Evolutionary conservation across 2,888 invertebrate species (phyloP), one percentile per base, ranked within the genome.

Genomic region (Netelia inedita): DNA sequence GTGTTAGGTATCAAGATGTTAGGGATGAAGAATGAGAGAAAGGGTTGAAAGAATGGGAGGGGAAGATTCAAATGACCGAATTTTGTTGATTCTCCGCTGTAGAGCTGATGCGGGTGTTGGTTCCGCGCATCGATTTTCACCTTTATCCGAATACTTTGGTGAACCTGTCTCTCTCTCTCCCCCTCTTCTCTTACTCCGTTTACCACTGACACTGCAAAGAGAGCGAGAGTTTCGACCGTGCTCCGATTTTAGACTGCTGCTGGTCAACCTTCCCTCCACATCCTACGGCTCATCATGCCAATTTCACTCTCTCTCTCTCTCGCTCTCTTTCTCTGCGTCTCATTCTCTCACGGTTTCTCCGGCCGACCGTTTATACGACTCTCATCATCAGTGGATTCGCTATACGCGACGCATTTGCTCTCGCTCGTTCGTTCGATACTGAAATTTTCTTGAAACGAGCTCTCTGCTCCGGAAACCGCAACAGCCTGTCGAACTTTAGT

Each of bases 111-210:
- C 68, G 46, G 63, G 43, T 75, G 50, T 76, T 43, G 71, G 46
- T 73, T 72, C 59, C 81, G 41, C 66, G 69, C 78, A 85, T 85
- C 78, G 85, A 79, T 85, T 85, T 85, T 82, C 78, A 85, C 78
- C 73, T 69, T 85, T 82, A 81, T 69, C 78, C 73, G 69, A 66
- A 81, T 85, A 85, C 78, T 85, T 78, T 69, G 83, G 83, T 76
- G 76, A 75, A 72, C 50, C 75, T 75, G 65, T 65, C 55, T 57
- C 55, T 43, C 63, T n/a, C 23, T 11, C 28, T 16, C 63, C n/a
- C 35, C 19, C 23, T 23, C 43, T 66, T 41, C 21, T 14, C 53
- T 28, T 5, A 5, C 23, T 43, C 23, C 11, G n/a, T 66, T 46
- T 72, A 41, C 63, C 21, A 63, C 9, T 53, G 16, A n/a, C 55